A percentile compares a stretch with the other conserved stretches of the same genome.
phyloP scores from a whole-genome alignment of 2,888 invertebrate species.

The Anthoptus insignis region DNA sequence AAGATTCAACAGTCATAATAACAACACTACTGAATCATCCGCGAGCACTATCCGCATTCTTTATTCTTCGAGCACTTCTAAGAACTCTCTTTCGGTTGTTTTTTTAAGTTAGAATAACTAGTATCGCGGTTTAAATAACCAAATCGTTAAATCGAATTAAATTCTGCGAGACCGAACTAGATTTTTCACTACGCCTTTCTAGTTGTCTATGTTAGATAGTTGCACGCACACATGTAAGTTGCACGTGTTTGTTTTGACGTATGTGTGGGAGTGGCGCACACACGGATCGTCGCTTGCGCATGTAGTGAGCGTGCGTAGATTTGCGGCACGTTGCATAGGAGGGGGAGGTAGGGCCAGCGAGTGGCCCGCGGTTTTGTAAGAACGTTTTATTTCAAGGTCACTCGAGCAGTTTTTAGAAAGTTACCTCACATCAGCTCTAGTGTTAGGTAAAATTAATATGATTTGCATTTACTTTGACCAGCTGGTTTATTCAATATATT shows the following conservation, averaged over 20 bases:
- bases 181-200: conserved; percentile 81
- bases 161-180: conserved; percentile 64
- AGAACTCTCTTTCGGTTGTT: conserved; percentile 43
- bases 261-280: conserved; percentile 59
- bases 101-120: conserved; percentile 37
- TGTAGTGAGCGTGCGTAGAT: conserved; percentile 74
- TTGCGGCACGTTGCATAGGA: conserved; percentile 66
- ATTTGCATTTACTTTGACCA: conserved; percentile 47
- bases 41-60: conserved; percentile 49
- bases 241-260: conserved; percentile 53
- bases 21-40: conserved; percentile 43
- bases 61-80: conserved; percentile 30
- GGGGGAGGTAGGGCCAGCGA: conserved; percentile 75
- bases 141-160: conserved; percentile 33
- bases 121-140: conserved; percentile 34
- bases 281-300: conserved; percentile 56
- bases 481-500: conserved; percentile 5
- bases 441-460: conserved; percentile 70
- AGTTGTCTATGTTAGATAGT: conserved; percentile 59
- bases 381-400: conserved; percentile 87
- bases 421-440: conserved; percentile 73
- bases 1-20: conserved; percentile 4
- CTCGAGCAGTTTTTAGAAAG: conserved; percentile 86
- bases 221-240: conserved; percentile 55
- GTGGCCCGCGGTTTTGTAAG: conserved; percentile 84